Evolutionary conservation across 2,113 vertebrate species (phyloP).

Genomic region (Columba janthina): DNA sequence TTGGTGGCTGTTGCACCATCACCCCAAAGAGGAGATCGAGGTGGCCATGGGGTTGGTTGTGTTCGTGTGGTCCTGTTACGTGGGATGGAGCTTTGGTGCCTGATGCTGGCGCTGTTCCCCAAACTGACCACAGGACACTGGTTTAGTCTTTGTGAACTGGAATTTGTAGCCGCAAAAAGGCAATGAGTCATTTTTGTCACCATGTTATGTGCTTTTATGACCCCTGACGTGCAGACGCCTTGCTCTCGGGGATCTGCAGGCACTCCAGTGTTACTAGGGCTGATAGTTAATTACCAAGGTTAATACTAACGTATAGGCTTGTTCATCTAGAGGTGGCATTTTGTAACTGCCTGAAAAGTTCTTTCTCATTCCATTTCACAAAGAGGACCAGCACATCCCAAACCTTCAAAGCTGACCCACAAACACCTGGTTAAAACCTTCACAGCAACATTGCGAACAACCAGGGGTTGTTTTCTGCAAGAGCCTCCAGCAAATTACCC

Average conservation of each 20-base stretch:
- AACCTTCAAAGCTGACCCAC: background rate
- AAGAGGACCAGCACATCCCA: background rate
- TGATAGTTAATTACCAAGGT: accelerated
- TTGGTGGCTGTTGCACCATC: too few relatives aligned
- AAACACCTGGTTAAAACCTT: background rate
- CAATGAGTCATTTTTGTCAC: background rate
- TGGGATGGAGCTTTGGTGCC: background rate
- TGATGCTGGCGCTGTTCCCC: background rate
- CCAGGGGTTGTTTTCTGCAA: background rate
- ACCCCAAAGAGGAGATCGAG: accelerated
- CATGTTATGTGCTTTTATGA: accelerated
- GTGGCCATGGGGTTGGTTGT: accelerated
- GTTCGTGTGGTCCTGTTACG: accelerated
- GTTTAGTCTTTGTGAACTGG: background rate
- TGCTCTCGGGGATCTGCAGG: background rate
- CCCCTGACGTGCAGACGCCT: accelerated
- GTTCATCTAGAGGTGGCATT: background rate
- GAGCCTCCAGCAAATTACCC: background rate
- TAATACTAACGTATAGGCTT: accelerated
- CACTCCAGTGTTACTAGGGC: background rate
- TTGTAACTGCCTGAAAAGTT: background rate
- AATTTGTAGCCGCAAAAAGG: background rate
- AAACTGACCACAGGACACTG: accelerated
- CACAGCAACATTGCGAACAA: background rate
- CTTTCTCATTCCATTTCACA: background rate